Percentiles rank a stretch among this genome's conserved stretches.
These are phyloP conservation scores for Drosophila saltans DNA, from an alignment of 1,140 invertebrate genomes.

Conservation along the genomic window DNA sequence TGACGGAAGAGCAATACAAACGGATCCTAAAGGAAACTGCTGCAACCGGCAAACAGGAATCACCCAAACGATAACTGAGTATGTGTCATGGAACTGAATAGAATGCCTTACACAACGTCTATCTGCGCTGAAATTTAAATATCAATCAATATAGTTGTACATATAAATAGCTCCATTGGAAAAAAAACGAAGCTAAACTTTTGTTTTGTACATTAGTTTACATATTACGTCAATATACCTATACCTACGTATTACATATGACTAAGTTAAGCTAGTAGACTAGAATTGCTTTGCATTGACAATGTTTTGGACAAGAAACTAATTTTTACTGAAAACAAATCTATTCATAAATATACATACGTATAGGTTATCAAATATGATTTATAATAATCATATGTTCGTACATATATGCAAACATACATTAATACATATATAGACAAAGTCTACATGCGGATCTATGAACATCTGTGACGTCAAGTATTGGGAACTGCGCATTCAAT, in stretches of 20 bases:
- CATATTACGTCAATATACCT: not conserved
- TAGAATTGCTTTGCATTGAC: not conserved
- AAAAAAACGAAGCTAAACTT: not conserved
- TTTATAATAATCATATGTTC: not conserved
- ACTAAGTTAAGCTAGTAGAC: too few relatives aligned
- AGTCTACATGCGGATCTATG: not conserved
- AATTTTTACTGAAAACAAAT: not conserved
- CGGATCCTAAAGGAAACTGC: conserved; percentile 16
- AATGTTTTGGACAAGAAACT: not conserved
- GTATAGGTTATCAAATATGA: not conserved
- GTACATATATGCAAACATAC: not conserved
- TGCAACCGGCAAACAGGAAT: not conserved
- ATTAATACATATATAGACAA: too few relatives aligned
- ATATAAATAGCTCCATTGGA: not conserved
- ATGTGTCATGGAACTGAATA: not conserved
- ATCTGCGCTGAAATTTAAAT: not conserved
- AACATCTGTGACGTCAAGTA: not conserved
- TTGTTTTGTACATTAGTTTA: not conserved
- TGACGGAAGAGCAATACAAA: conserved; percentile 46
- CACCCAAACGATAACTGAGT: not conserved
- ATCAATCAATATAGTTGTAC: not conserved
- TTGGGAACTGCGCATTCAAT: conserved; percentile 6
- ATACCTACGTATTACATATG: not conserved
- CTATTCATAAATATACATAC: not conserved
- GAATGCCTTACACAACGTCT: not conserved